Evolutionary conservation across 64 coral and sea anemone genomes (phyloP), one percentile per base, ranked within the genome.

Genomic region (Pocillopora verrucosa): DNA sequence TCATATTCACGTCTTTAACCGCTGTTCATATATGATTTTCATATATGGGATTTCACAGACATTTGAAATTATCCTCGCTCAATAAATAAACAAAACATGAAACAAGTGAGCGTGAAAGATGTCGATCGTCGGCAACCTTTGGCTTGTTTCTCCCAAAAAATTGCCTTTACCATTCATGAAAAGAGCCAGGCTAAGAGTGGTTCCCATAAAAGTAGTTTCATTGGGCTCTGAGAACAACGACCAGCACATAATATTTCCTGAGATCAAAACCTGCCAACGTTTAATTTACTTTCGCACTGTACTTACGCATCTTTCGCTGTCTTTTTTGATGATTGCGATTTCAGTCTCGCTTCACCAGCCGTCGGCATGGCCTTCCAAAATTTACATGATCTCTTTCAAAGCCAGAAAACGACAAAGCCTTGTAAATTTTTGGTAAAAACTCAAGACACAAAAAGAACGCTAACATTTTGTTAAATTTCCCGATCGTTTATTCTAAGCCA

Each of bases 401-500:
- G 13, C 11, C 20, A 26, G 9, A 9, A 65, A 24, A 24, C 57
- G 22, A 36, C 9, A 84, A 16, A 84, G 45, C 16, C 17, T 11
- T 68, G 19, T 0, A 20, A 34, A 84, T 68, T 12, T 67, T 10
- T 6, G 20, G 9, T 4, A 68, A 70, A 57, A 51, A 20, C 11
- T 67, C 67, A 70, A 11, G 0, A 70, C 11, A 70, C 67, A 11
- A 26, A 61, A 62, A 41, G 16, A 83, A 83, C 25, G 34, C 61
- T 17, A 37, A 16, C 15, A 37, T 22, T 37, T 34, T 85, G 65
- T 85, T 67, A 83, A 65, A 83, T 83, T 83, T 85, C 82, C 36
- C 82, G 82, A 56, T 85, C 82, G 82, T 85, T 85, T 85, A 72
- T 85, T 85, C 65, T 58, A 58, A 85, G 38, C 82, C 82, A 85